These are phyloP conservation scores for Phortica okadai DNA, from an alignment of 2,888 invertebrate species.

Conservation along the genomic window DNA sequence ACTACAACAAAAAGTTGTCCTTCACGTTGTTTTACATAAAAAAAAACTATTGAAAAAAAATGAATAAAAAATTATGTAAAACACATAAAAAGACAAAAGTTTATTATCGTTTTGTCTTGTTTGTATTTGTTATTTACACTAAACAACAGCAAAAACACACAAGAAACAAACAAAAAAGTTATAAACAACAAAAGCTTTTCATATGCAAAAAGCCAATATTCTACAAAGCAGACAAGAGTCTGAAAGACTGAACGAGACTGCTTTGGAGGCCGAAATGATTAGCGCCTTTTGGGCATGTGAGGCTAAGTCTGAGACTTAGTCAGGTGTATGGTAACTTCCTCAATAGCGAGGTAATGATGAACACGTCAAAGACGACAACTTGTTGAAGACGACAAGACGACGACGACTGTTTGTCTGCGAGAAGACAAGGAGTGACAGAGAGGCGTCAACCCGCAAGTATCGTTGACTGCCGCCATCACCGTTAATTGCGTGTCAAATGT, in stretches of 20 bases:
- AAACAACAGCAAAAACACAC: not conserved
- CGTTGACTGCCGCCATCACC: not conserved
- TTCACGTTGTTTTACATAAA: not conserved
- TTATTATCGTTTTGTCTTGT: not conserved
- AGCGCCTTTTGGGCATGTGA: slow-evolving; percentile 14
- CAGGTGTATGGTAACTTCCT: not conserved
- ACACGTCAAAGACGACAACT: not conserved
- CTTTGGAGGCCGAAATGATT: slow-evolving; percentile 29
- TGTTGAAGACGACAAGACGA: not conserved
- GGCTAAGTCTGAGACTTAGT: not conserved
- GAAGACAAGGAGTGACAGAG: not conserved
- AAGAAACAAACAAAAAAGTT: not conserved
- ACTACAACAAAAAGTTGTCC: not conserved
- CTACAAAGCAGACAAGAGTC: not conserved
- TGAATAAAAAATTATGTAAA: slow-evolving; percentile 15
- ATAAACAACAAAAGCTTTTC: not conserved
- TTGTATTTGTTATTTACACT: not conserved
- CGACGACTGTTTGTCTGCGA: slow-evolving; percentile 5
- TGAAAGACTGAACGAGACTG: not conserved
- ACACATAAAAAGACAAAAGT: not conserved
- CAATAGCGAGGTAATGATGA: not conserved
- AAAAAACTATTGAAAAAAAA: not conserved
- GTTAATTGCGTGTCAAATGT: slow-evolving; percentile 28
- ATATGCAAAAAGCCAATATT: slow-evolving; percentile 14
- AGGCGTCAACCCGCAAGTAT: not conserved